Evolutionary conservation across 2,797 vertebrate genomes (phyloP).

Genomic region (Psittacula echo): DNA sequence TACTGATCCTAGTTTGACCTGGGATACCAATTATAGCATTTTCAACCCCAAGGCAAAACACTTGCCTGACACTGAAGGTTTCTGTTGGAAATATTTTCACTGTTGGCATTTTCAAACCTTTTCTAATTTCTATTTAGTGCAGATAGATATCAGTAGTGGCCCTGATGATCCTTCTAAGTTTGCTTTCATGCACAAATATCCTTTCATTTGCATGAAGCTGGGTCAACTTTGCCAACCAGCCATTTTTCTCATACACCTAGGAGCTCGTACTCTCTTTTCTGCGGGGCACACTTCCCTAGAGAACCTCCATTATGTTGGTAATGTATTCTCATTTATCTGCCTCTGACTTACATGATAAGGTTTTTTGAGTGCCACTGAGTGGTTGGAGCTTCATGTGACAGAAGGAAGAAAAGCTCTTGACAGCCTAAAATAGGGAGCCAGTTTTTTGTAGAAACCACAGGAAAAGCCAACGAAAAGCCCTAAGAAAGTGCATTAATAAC

Average conservation of each 20-base stretch:
- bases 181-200: neutral
- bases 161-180: neutral
- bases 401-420: neutral
- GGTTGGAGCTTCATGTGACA: neutral
- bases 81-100: neutral
- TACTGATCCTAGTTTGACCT: neutral
- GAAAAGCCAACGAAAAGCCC: neutral
- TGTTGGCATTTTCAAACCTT: neutral
- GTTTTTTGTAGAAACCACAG: neutral
- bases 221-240: neutral
- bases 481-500: neutral
- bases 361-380: neutral
- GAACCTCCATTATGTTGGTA: neutral
- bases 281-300: neutral
- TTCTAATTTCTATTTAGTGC: neutral
- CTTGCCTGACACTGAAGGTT: neutral
- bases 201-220: neutral
- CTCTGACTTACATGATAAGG: neutral
- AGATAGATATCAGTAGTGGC: neutral
- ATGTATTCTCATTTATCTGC: neutral
- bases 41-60: neutral
- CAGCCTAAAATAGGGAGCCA: neutral
- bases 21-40: rapidly evolving
- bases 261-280: neutral
- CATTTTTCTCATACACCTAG: neutral